A percentile compares a stretch with the other conserved stretches of the same genome.
Evolutionary conservation across 92 coral and sea anemone species (phyloP).

Genomic region (Virgularia gustaviana): DNA sequence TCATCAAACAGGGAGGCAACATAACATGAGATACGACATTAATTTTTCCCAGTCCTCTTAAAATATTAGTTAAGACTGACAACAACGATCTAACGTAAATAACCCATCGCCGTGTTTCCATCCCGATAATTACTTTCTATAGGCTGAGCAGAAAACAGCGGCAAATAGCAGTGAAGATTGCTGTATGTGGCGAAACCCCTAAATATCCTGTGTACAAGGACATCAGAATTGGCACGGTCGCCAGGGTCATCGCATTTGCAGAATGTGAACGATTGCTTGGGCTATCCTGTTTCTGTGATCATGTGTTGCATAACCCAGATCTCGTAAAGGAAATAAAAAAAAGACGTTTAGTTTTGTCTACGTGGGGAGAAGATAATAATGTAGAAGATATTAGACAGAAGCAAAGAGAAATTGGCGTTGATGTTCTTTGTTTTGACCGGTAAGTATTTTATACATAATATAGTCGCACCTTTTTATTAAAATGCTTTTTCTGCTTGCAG

Average conservation of each 20-base stretch:
- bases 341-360: constrained; percentile 10
- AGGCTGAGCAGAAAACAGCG: constrained; percentile 18
- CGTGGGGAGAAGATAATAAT: constrained; percentile 26
- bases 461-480: too few species aligned
- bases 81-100: too few species aligned
- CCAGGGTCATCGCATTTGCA: constrained; percentile 7
- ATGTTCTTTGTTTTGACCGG: constrained; percentile 32
- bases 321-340: constrained; percentile 5
- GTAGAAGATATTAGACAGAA: neutral
- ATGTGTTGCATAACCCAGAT: neutral
- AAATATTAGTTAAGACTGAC: too few species aligned
- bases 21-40: neutral
- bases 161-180: constrained; percentile 23
- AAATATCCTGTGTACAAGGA: constrained; percentile 33
- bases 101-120: too few species aligned
- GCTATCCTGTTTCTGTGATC: constrained; percentile 23
- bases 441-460: too few species aligned
- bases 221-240: constrained; percentile 15
- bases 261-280: constrained; percentile 13
- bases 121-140: too few species aligned
- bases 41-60: too few species aligned
- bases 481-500: too few species aligned
- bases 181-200: constrained; percentile 19
- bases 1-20: too few species aligned
- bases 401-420: constrained; percentile 22